phyloP scores from a whole-genome alignment of 2,113 vertebrate species.

The Colistium nudipinnis region DNA sequence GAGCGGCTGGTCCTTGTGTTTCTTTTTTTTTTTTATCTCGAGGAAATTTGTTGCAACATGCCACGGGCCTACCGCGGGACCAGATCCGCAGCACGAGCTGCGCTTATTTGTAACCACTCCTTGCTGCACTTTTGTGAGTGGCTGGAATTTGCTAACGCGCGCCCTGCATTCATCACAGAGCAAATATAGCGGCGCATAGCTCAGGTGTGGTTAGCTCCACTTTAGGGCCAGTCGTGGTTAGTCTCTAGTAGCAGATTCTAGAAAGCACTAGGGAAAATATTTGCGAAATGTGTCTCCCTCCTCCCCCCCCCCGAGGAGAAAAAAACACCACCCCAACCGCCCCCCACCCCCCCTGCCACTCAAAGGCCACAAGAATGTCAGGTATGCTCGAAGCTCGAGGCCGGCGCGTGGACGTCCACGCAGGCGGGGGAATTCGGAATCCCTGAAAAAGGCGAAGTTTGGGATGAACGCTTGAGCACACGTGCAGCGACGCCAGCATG shows the following conservation, averaged over 20 bases:
- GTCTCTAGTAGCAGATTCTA: neutral
- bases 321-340: conserved; percentile 5
- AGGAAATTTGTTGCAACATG: neutral
- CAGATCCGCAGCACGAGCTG: neutral
- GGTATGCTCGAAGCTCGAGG: conserved; percentile 40
- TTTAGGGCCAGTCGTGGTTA: conserved; percentile 24
- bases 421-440: neutral
- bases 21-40: neutral
- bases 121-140: too few species aligned
- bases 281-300: conserved; percentile 30
- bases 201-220: conserved; percentile 3
- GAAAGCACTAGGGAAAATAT: conserved; percentile 28
- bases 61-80: neutral
- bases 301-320: conserved; percentile 7
- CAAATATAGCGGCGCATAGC: neutral
- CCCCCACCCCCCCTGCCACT: conserved; percentile 1
- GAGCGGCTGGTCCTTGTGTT: neutral
- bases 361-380: conserved; percentile 53
- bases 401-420: neutral
- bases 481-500: neutral
- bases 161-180: conserved; percentile 4
- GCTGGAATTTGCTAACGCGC: too few species aligned
- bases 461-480: neutral
- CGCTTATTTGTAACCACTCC: too few species aligned
- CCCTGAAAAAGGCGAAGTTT: too few species aligned